Percentiles rank a stretch among this genome's conserved stretches.
Evolutionary conservation across 2,113 vertebrate species (phyloP).

Genomic region (Chionodraco myersi): DNA sequence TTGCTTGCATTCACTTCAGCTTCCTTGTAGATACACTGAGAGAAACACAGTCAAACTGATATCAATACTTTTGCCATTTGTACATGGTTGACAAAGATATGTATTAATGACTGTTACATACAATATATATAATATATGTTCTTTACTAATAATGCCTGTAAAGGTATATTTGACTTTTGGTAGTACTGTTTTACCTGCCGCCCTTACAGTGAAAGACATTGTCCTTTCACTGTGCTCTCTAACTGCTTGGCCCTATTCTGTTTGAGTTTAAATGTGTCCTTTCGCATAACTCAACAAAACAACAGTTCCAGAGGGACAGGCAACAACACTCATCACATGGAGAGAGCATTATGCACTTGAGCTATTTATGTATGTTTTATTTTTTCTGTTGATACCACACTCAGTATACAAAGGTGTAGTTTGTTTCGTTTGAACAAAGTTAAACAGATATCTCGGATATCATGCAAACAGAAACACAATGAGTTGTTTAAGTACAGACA

Average conservation of each 20-base stretch:
- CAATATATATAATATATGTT: neutral
- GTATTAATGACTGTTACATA: neutral
- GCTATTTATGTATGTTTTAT: neutral
- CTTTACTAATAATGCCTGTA: neutral
- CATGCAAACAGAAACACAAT: constrained; percentile 22
- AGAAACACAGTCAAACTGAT: neutral
- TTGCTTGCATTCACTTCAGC: neutral
- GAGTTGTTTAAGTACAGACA: constrained; percentile 3
- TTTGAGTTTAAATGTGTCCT: neutral
- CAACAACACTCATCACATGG: neutral
- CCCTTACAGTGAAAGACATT: neutral
- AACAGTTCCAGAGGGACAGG: constrained; percentile 5
- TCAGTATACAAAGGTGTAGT: neutral
- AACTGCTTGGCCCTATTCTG: neutral
- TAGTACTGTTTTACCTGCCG: neutral
- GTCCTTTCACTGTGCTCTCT: neutral
- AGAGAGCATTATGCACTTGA: neutral
- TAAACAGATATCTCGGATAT: neutral
- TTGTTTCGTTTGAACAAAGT: neutral
- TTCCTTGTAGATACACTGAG: neutral
- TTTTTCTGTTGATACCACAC: neutral
- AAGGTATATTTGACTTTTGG: neutral
- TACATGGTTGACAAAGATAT: neutral
- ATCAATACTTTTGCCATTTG: neutral
- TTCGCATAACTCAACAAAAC: constrained; percentile 13